Conservation (phyloP, 1,140 invertebrate species). For the Temnothorax nylanderi region DNA sequence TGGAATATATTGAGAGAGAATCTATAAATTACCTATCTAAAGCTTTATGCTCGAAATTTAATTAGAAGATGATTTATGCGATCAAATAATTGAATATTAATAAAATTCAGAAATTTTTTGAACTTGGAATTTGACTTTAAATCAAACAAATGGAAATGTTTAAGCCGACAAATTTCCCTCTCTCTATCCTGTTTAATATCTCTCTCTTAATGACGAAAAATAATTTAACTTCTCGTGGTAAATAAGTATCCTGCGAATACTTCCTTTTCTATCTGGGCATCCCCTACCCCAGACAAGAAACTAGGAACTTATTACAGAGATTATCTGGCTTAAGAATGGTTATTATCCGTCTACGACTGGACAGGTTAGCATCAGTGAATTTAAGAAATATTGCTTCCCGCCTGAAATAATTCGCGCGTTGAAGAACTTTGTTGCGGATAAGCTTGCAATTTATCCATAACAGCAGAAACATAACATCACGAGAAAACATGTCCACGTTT, state of each 20-base stretch:
- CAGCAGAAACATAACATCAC: conserved; percentile 8
- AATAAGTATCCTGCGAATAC: conserved; percentile 12
- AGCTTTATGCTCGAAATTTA: not conserved
- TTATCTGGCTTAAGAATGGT: conserved; percentile 47
- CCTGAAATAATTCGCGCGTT: conserved; percentile 52
- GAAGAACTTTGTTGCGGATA: conserved; percentile 43
- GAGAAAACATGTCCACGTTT: not conserved
- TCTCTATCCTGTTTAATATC: not conserved
- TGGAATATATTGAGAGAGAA: not conserved
- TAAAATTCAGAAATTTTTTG: not conserved
- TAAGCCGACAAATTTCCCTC: not conserved
- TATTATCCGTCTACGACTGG: conserved; percentile 49
- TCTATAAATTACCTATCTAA: conserved; percentile 2
- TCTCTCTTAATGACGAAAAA: not conserved
- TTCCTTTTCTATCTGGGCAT: conserved; percentile 25
- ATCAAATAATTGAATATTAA: not conserved
- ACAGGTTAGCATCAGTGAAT: conserved; percentile 48
- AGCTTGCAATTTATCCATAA: conserved; percentile 51
- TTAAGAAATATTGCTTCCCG: conserved; percentile 54
- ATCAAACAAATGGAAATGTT: not conserved
- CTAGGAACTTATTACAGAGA: conserved; percentile 51
- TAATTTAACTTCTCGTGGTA: conserved; percentile 32
- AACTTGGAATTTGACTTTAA: not conserved
- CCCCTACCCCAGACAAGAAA: not conserved
- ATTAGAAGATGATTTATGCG: not conserved